Evolutionary conservation across 2,113 vertebrate genomes (phyloP), one percentile per base, ranked within the genome.

Genomic region (Tauraco erythrolophus): DNA sequence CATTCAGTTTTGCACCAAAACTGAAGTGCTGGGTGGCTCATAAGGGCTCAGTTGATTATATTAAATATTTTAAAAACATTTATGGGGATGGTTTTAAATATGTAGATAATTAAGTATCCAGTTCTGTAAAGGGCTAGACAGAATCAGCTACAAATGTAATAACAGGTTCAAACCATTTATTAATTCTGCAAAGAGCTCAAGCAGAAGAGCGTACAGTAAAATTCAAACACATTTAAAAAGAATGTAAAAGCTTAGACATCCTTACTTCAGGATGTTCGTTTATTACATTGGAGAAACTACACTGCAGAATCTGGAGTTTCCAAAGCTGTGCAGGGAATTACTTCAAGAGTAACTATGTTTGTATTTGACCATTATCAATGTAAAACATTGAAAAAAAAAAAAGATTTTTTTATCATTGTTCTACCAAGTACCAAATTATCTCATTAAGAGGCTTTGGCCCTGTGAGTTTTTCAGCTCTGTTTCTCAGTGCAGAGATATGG

Each of bases 61-160:
- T 46, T 91, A 91, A 92, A 84, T 94, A 95, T 92, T 97, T 95
- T 95, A 75, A 95, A 89, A 88, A 84, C 68, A 78, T 68, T 87
- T 96, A 93, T 94, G 94, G 96, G 94, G 95, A 97, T 96, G 74
- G 93, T 93, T 96, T 92, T 95, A 94, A 78, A 83, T 92, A 88
- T 64, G 62, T 94, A 93, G 78, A 90, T 43, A 85, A 94, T 75
- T 84, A 95, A 82, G 45, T 90, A 88, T 88, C 66, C 84, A 95
- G 30, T 75, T 95, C 92, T 97, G 88, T 94, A 94, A 97, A 97
- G 92, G 96, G 96, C 96, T 97, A 95, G 92, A 95, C 85, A 85
- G 88, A 94, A 95, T 95, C 91, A 95, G 88, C 92, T 95, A 88
- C 85, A 78, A 87, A 92, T 82, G 79, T 79, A 82, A 31, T 76